These are phyloP conservation scores for Labeo calbasu DNA, from an alignment of 2,797 vertebrate species.

Conservation along the genomic window DNA sequence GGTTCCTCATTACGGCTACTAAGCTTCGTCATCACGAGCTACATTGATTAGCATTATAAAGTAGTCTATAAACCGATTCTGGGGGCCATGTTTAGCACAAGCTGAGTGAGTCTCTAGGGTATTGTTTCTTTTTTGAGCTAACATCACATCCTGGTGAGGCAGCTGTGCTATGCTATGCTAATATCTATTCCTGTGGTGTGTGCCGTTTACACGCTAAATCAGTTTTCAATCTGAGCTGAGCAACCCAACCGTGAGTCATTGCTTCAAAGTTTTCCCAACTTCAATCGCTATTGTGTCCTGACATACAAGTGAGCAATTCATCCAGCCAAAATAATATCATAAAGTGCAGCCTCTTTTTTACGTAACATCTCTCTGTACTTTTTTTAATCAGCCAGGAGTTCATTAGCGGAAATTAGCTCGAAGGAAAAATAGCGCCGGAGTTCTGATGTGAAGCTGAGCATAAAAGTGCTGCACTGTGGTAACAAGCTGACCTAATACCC, in stretches of 20 bases:
- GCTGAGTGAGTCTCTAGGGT: not conserved
- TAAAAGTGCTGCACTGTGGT: conserved; percentile 4
- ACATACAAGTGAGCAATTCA: not conserved
- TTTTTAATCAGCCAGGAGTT: conserved; percentile 33
- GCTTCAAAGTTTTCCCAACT: conserved; percentile 25
- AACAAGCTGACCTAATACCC: conserved; percentile 15
- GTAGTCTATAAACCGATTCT: conserved; percentile 8
- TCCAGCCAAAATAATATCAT: conserved; percentile 11
- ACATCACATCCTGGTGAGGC: conserved; percentile 20
- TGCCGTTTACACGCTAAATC: conserved; percentile 32
- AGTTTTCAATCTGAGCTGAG: conserved; percentile 8
- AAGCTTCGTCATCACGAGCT: conserved; percentile 6
- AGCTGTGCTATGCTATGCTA: conserved; percentile 24
- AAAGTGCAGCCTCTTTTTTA: not conserved
- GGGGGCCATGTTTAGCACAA: not conserved
- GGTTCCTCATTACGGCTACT: conserved; percentile 13
- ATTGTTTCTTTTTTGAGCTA: conserved; percentile 25
- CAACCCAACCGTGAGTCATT: conserved; percentile 5
- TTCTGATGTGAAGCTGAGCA: conserved; percentile 25
- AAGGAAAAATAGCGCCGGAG: conserved; percentile 21
- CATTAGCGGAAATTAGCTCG: conserved; percentile 42
- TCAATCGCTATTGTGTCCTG: not conserved
- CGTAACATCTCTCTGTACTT: conserved; percentile 2
- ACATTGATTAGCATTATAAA: conserved; percentile 21
- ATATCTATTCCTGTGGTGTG: conserved; percentile 31